These are phyloP conservation scores for Orestias chungarensis DNA, from an alignment of 2,797 vertebrate species.

Conservation along the genomic window DNA sequence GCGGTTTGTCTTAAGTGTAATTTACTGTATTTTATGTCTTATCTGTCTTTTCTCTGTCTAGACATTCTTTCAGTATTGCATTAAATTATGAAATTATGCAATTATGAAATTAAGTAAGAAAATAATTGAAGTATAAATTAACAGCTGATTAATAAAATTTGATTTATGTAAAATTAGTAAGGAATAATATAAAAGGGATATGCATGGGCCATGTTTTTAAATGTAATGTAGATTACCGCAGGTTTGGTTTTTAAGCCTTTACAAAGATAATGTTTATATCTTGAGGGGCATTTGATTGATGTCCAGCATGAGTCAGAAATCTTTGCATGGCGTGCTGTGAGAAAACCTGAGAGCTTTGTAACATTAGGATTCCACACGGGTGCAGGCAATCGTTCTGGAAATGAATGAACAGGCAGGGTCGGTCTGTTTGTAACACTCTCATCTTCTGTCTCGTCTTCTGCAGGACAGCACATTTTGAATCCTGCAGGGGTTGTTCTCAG, in stretches of 20 bases:
- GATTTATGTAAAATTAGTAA: not conserved
- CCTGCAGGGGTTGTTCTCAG: conserved; percentile 18
- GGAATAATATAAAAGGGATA: not conserved
- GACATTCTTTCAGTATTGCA: not conserved
- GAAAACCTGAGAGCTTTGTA: conserved; percentile 38
- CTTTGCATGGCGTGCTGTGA: conserved; percentile 39
- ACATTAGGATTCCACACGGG: conserved; percentile 61
- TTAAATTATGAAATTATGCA: not conserved
- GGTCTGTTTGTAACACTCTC: not conserved
- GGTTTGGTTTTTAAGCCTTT: conserved; percentile 51
- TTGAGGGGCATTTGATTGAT: conserved; percentile 53
- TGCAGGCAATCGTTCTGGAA: conserved; percentile 30
- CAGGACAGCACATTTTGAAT: conserved; percentile 29
- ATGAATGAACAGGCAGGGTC: conserved; percentile 46
- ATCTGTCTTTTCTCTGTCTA: not conserved
- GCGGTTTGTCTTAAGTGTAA: not conserved
- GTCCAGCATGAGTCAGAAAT: conserved; percentile 49
- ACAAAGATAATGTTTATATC: conserved; percentile 45
- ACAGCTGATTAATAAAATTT: not conserved
- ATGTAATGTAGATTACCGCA: conserved; percentile 46
- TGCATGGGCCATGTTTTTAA: conserved; percentile 31
- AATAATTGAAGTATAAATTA: not conserved
- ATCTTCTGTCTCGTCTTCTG: not conserved
- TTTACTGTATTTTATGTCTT: not conserved
- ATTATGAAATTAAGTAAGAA: not conserved